These are phyloP conservation scores for Coregonus clupeaformis DNA, from an alignment of 2,113 vertebrate species.

Conservation along the genomic window DNA sequence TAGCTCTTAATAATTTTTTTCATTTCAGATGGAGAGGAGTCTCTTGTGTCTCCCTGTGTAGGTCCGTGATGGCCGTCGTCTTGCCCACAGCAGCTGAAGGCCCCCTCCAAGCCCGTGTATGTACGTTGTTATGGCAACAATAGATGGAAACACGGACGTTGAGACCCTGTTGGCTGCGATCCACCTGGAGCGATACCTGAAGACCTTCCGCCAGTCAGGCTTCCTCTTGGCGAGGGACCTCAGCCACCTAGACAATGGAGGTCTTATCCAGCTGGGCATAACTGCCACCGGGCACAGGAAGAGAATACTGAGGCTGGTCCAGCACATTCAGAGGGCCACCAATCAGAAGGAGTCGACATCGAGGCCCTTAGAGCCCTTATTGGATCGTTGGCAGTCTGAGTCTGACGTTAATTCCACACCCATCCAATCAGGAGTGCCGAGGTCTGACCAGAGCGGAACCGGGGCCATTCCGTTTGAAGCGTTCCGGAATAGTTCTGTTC, in stretches of 20 bases:
- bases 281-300: constrained; percentile 93
- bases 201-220: constrained; percentile 81
- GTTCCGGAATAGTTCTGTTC: constrained; percentile 52
- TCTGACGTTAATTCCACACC: constrained; percentile 34
- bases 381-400: constrained; percentile 63
- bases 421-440: not conserved
- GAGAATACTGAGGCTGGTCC: constrained; percentile 83
- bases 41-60: constrained; percentile 21
- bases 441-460: not conserved
- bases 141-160: constrained; percentile 78
- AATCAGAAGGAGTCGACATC: constrained; percentile 22
- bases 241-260: constrained; percentile 74
- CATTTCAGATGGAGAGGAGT: constrained; percentile 64
- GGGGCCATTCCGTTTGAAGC: constrained; percentile 40
- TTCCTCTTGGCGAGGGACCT: constrained; percentile 79
- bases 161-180: constrained; percentile 84
- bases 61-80: constrained; percentile 51
- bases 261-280: constrained; percentile 83
- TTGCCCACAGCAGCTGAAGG: constrained; percentile 26
- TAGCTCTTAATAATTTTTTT: not conserved
- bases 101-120: constrained; percentile 50
- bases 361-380: constrained; percentile 20
- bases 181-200: constrained; percentile 87
- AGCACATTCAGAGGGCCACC: constrained; percentile 57
- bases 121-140: constrained; percentile 63